Conservation (phyloP, 2,113 vertebrate genomes). For the Sphaerodactylus townsendi region DNA sequence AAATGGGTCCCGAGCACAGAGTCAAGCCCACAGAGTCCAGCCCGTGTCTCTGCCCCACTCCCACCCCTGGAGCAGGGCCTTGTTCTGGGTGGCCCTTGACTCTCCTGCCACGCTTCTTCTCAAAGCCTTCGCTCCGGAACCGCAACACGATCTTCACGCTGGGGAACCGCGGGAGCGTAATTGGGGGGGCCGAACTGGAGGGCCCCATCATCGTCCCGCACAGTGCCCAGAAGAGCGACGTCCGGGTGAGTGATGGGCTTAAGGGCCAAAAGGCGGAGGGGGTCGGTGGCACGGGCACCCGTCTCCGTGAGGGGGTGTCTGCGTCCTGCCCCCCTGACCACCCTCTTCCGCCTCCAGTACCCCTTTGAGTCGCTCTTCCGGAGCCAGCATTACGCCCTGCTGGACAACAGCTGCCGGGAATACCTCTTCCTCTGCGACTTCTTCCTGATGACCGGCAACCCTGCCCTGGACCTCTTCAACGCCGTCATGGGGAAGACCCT, state of each 20-base stretch:
- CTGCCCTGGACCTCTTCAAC: constrained; percentile 88
- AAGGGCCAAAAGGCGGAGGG: background rate
- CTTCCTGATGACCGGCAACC: constrained; percentile 85
- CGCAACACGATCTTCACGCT: constrained; percentile 93
- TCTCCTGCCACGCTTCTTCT: constrained; percentile 84
- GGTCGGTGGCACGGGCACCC: background rate
- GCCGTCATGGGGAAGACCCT: constrained; percentile 89
- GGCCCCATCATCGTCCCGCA: constrained; percentile 92
- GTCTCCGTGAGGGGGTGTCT: background rate
- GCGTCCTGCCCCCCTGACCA: background rate
- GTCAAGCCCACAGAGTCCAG: background rate
- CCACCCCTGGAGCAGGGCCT: background rate
- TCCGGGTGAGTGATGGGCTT: constrained; percentile 71
- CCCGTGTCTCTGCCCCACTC: too few species aligned
- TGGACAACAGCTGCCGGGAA: constrained; percentile 91
- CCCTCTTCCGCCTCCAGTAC: constrained; percentile 70
- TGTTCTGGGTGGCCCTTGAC: constrained; percentile 64
- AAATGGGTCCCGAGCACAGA: background rate
- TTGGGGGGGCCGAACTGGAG: constrained; percentile 85
- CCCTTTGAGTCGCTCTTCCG: constrained; percentile 93
- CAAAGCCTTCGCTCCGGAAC: constrained; percentile 88
- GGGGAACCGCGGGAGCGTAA: constrained; percentile 85
- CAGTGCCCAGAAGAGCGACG: constrained; percentile 86
- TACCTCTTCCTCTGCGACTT: constrained; percentile 92
- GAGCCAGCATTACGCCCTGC: constrained; percentile 91